phyloP scores from a whole-genome alignment of 2,888 invertebrate genomes.

The Nephrocerus scutellatus region DNA sequence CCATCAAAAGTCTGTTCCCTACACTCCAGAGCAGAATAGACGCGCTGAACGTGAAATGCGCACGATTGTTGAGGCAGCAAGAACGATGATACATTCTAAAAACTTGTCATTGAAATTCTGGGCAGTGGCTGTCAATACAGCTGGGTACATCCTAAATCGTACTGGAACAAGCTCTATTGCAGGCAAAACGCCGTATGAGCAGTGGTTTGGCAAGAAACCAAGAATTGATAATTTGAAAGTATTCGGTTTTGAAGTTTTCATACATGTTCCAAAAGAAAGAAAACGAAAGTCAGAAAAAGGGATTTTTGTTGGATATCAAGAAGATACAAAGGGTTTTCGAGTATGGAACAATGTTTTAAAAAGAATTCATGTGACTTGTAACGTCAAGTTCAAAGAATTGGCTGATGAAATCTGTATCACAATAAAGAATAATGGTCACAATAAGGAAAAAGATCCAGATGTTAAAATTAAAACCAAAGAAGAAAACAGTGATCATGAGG shows the following conservation, averaged over 20 bases:
- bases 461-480: too few relatives aligned
- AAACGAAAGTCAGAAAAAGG: conserved; percentile 22
- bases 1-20: conserved; percentile 17
- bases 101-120: conserved; percentile 27
- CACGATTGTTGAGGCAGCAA: conserved; percentile 17
- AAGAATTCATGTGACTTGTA: conserved; percentile 10
- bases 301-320: conserved; percentile 30
- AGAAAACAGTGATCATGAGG: too few relatives aligned
- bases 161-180: conserved; percentile 3
- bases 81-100: conserved; percentile 18
- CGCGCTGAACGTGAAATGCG: conserved; percentile 19
- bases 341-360: conserved; percentile 14
- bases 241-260: conserved; percentile 10
- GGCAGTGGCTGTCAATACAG: conserved; percentile 38
- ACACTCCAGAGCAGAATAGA: conserved; percentile 20
- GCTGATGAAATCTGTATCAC: too few relatives aligned
- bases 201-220: conserved; percentile 29
- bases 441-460: too few relatives aligned
- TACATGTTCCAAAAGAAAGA: conserved; percentile 34
- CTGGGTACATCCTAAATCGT: conserved; percentile 26
- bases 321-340: conserved; percentile 29
- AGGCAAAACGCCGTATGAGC: conserved; percentile 34
- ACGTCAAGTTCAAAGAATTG: conserved; percentile 13
- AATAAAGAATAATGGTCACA: too few relatives aligned
- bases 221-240: conserved; percentile 5